phyloP scores from a whole-genome alignment of 2,113 vertebrate species.

The Xenopus tropicalis region DNA sequence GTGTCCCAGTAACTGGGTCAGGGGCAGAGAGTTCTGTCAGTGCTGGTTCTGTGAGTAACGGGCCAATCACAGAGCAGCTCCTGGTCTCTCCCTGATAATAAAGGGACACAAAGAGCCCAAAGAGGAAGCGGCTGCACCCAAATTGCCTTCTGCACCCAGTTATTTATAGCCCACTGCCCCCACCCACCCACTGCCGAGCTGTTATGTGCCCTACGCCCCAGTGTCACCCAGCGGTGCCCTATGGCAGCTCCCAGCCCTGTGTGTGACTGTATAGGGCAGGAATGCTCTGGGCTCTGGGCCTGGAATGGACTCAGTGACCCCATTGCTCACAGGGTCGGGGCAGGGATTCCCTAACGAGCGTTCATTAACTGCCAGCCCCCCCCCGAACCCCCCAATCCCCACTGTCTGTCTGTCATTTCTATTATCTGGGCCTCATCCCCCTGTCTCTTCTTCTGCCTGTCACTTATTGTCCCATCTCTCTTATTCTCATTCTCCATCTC shows the following conservation, averaged over 20 bases:
- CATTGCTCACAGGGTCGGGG: not conserved
- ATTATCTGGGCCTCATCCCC: not conserved
- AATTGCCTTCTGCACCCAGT: no score
- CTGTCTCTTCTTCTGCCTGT: not conserved
- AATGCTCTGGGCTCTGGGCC: no score
- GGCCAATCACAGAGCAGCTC: no score
- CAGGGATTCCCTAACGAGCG: not conserved
- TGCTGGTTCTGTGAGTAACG: no score
- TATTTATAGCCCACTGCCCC: no score
- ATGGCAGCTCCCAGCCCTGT: not conserved
- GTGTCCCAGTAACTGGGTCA: no score
- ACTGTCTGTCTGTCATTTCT: not conserved
- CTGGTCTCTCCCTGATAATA: no score
- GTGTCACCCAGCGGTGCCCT: not conserved
- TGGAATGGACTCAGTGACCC: not conserved
- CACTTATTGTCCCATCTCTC: not conserved
- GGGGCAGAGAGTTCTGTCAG: no score
- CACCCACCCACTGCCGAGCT: not conserved
- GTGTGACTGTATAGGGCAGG: not conserved
- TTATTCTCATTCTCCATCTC: not conserved
- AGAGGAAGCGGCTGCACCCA: no score
- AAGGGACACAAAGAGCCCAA: no score
- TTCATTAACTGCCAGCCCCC: no score
- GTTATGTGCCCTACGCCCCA: not conserved
- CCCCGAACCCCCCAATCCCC: not conserved